Percentiles rank a stretch among this genome's conserved stretches.
Evolutionary conservation across 2,113 vertebrate species (phyloP).

Genomic region (Cyprinodon tularosa): DNA sequence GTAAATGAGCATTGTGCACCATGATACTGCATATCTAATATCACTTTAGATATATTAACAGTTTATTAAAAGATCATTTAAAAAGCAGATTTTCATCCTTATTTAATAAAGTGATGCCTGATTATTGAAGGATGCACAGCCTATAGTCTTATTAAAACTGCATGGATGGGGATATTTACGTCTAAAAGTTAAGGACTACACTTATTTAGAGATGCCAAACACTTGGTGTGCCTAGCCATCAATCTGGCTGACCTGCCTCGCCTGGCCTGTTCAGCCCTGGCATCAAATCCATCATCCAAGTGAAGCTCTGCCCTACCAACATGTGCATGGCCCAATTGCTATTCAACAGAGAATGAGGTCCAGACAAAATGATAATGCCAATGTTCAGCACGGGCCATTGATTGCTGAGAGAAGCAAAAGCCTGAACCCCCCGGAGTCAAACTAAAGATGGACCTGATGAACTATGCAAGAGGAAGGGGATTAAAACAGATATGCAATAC

Average conservation of each 20-base stretch:
- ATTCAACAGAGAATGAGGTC: constrained; percentile 45
- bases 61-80: not conserved
- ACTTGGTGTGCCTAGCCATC: constrained; percentile 10
- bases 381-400: constrained; percentile 48
- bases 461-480: not conserved
- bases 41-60: constrained; percentile 9
- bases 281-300: constrained; percentile 39
- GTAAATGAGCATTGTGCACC: constrained; percentile 35
- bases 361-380: constrained; percentile 49
- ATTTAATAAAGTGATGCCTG: no score
- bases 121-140: no score
- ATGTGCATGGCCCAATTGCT: constrained; percentile 22
- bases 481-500: not conserved
- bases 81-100: not conserved
- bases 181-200: not conserved
- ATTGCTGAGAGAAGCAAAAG: constrained; percentile 53
- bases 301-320: constrained; percentile 24
- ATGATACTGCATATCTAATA: constrained; percentile 7
- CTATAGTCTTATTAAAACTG: not conserved
- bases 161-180: not conserved
- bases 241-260: constrained; percentile 32
- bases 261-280: constrained; percentile 21
- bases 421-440: constrained; percentile 9
- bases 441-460: constrained; percentile 18
- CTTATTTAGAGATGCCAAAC: constrained; percentile 8